Base-by-base conservation (phyloP, 2,113 vertebrate species). In the Hippoglossus stenolepis region DNA sequence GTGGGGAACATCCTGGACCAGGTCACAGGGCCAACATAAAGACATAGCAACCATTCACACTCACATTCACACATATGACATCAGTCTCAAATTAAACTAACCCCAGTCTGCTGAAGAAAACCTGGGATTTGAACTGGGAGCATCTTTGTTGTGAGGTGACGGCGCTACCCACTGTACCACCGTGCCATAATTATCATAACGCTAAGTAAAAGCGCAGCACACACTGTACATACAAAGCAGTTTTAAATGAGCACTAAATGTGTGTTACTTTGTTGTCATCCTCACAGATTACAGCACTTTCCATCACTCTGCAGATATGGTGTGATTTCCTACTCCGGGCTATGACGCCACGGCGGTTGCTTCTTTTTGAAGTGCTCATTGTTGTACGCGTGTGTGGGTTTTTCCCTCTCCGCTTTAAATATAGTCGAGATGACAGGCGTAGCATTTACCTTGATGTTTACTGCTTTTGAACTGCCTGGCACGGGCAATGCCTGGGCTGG, bases 371-470 rank as follows among this genome's bases (percentile, higher is more conserved):
- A 90, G 83, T 82, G 68, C 65, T 49, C 84, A 82, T 84, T 90
- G 87, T 86, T 56, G 79, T 70, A 75, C 59, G 56, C 80, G 2
- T 51, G 89, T 85, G 87, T 85, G 78, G 82, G 84, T 51, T 18
- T 70, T 77, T 77, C 67, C 67, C 66, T 84, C 31, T 58, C 14
- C 73, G 77, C 80, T 92, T 85, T 89, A 90, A 86, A 91, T 87
- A 85, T 84, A 92, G 87, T 81, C 68, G 59, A 87, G 89, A 87
- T 93, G 91, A 93, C 91, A 91, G 86, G 88, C 87, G 84, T 89
- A 89, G 89, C 83, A 87, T 91, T 93, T 91, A 93, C 91, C 91
- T 94, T 93, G 94, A 94, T 92, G 90, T 92, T 90, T 91, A 70
- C 85, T 65, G 90, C 92, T 93, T 61, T 93, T 94, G 89, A 95